Evolutionary conservation across 2,113 vertebrate genomes (phyloP).

Genomic region (Andinoacara biseriatus): DNA sequence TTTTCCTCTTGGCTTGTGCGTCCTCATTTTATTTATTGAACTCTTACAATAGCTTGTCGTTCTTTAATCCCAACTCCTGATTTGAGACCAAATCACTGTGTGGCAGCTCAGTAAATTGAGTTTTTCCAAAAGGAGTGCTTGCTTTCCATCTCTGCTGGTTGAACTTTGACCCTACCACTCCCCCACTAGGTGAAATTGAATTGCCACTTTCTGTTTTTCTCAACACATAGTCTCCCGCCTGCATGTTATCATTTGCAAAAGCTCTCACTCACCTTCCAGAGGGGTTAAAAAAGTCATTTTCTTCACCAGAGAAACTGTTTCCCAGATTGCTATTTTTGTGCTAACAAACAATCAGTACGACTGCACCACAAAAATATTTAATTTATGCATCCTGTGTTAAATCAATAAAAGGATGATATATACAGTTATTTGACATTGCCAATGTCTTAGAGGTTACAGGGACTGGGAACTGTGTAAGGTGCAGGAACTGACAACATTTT

Average conservation of each 20-base stretch:
- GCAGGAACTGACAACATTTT: no score
- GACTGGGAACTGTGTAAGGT: neutral
- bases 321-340: constrained; percentile 1
- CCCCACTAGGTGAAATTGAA: constrained; percentile 30
- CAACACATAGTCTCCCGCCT: constrained; percentile 7
- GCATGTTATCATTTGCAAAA: constrained; percentile 33
- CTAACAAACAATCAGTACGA: neutral
- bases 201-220: constrained; percentile 41
- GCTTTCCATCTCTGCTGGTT: constrained; percentile 42
- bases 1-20: constrained; percentile 1
- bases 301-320: neutral
- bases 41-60: neutral
- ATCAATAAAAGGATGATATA: neutral
- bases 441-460: neutral
- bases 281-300: constrained; percentile 34
- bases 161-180: constrained; percentile 30
- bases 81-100: constrained; percentile 8
- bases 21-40: neutral
- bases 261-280: constrained; percentile 14
- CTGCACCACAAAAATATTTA: neutral
- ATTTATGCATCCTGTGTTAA: neutral
- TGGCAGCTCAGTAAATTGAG: constrained; percentile 54
- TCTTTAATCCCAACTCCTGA: neutral
- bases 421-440: neutral
- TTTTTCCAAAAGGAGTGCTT: constrained; percentile 34